These are phyloP conservation scores for Drosophila macrospina DNA, from an alignment of 2,888 invertebrate genomes.

Conservation along the genomic window DNA sequence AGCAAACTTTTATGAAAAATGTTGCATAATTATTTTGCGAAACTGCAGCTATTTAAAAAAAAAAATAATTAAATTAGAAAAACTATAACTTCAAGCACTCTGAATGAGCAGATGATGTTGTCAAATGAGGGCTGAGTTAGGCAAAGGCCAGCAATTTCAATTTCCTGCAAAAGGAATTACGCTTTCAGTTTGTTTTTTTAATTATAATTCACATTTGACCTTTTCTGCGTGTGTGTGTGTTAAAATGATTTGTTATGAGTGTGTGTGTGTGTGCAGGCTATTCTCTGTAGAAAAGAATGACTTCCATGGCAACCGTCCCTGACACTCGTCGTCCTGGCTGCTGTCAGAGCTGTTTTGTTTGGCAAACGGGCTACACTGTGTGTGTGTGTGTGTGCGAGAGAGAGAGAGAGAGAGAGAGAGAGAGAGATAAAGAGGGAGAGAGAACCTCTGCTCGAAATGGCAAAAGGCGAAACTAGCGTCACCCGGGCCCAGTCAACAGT, in stretches of 20 bases:
- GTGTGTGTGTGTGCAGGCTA: slow-evolving; percentile 9
- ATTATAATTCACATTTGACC: slow-evolving; percentile 62
- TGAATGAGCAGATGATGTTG: no score
- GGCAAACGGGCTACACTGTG: no score
- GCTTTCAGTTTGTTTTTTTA: slow-evolving; percentile 61
- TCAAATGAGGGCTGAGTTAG: neutral
- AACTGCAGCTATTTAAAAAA: slow-evolving; percentile 2
- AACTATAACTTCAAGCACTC: slow-evolving; percentile 19
- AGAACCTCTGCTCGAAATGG: slow-evolving; percentile 65
- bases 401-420: neutral
- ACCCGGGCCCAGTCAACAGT: slow-evolving; percentile 39
- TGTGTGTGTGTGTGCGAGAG: no score
- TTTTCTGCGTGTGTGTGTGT: slow-evolving; percentile 39
- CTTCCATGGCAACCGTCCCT: slow-evolving; percentile 24
- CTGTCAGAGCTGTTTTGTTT: slow-evolving; percentile 49
- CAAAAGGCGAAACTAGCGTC: slow-evolving; percentile 67
- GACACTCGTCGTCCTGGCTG: slow-evolving; percentile 11
- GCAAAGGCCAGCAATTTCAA: slow-evolving; percentile 62
- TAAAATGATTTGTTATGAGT: slow-evolving; percentile 30
- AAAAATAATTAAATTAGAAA: no score
- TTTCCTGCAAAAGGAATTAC: slow-evolving; percentile 69
- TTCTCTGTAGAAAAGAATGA: slow-evolving; percentile 32
- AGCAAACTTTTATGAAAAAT: slow-evolving; percentile 22
- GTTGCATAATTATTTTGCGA: slow-evolving; percentile 22
- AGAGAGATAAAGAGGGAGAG: neutral